A percentile compares a stretch with the other conserved stretches of the same genome.
These are phyloP conservation scores for Echinops telfairi DNA, from an alignment of 2,113 vertebrate species.

Conservation along the genomic window DNA sequence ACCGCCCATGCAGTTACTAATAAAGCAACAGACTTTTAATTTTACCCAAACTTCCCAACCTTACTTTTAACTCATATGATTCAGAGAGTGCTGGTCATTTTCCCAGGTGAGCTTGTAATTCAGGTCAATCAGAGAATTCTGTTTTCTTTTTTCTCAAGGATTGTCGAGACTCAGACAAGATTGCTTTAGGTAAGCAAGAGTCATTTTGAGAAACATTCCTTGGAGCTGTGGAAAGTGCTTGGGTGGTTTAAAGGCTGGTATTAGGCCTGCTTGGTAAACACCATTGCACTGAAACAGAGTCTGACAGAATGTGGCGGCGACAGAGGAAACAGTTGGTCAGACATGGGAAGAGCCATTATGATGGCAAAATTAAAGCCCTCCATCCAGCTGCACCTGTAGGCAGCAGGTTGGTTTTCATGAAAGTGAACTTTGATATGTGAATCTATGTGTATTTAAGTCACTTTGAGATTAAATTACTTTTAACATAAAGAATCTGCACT, in stretches of 20 bases:
- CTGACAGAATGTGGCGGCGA: not conserved
- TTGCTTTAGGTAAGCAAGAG: not conserved
- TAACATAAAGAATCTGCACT: not conserved
- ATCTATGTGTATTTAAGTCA: not conserved
- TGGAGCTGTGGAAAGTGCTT: not conserved
- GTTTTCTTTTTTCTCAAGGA: not conserved
- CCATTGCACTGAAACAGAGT: not conserved
- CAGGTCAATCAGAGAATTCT: not conserved
- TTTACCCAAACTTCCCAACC: not conserved
- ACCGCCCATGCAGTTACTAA: not conserved
- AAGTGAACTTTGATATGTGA: not conserved
- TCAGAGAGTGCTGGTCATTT: not conserved
- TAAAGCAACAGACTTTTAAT: constrained; percentile 29
- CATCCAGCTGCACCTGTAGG: not conserved
- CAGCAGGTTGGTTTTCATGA: not conserved
- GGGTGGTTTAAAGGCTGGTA: not conserved
- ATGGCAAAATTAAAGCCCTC: not conserved
- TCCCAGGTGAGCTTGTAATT: not conserved
- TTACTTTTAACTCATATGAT: not conserved
- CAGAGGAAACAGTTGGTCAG: not conserved
- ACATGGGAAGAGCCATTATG: not conserved
- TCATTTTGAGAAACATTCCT: not conserved
- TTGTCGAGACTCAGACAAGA: not conserved
- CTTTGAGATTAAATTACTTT: not conserved
- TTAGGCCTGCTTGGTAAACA: not conserved